Evolutionary conservation across 1,140 invertebrate genomes (phyloP), one percentile per base, ranked within the genome.

Genomic region (Coenobita brevimanus): DNA sequence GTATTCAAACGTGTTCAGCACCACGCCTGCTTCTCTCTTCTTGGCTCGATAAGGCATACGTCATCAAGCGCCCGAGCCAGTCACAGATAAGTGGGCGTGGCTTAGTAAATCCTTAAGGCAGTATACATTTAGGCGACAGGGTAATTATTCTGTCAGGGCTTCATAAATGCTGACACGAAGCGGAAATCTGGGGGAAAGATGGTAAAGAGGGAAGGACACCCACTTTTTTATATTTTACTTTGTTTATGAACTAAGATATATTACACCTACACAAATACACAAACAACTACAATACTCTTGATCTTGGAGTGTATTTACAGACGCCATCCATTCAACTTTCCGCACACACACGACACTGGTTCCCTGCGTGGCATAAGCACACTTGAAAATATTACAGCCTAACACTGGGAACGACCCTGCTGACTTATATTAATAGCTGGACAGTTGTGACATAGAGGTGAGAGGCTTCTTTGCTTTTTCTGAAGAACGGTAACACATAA

Each of bases 241-340:
- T 10, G 6, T 67, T 71, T 36, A 33, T 71, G 38, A 17, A 71
- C 67, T 33, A 71, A 36, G 24, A 71, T 43, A 50, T 50, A 46
- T 69, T 87, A 87, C 84, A 87, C 50, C 57, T 81, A 87, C 75
- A 87, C 84, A 73, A 79, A 46, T 87, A 87, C 84, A 87, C 84
- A 86, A 69, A 86, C 60, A 87, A 73, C 84, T 87, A 87, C 84
- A 73, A 64, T 75, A 76, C 27, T 81, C 50, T 57, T 78, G 50
- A 87, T 54, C 60, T 33, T 69, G 54, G n/a, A 81, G 76, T 79
- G 64, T 87, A 87, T 87, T 67, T 80, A 87, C 84, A 81, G 33
- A 60, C 82, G 71, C 71, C 41, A 76, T 76, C 60, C 30, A 62
- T 60, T 43, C n/a, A 41, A 33, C 64, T 80, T 36, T 30, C 33